These are phyloP conservation scores for Morinoia aosen DNA, from an alignment of 2,888 invertebrate species.

Conservation along the genomic window DNA sequence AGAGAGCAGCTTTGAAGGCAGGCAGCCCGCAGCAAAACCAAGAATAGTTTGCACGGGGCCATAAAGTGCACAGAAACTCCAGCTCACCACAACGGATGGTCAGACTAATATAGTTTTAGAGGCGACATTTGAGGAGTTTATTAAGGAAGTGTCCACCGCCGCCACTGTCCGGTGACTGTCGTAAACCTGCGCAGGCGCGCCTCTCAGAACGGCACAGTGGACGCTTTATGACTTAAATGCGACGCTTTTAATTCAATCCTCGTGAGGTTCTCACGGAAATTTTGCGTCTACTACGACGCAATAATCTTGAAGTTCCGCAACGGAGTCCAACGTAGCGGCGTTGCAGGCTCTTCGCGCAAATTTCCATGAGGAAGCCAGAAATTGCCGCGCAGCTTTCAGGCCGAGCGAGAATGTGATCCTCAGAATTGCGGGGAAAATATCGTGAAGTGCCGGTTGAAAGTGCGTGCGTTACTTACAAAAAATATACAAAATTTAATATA, in stretches of 20 bases:
- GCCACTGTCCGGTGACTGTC: background rate
- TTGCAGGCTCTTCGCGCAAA: background rate
- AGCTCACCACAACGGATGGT: background rate
- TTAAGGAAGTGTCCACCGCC: conserved; percentile 30
- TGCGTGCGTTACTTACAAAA: background rate
- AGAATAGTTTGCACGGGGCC: background rate
- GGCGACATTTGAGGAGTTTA: background rate
- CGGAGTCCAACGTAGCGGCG: background rate
- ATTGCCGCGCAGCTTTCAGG: background rate
- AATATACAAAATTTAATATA: background rate
- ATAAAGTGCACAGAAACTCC: background rate
- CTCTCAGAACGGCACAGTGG: background rate
- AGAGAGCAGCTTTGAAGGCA: background rate
- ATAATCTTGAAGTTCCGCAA: background rate
- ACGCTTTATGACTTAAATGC: background rate
- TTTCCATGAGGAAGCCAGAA: background rate
- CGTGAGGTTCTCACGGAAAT: background rate
- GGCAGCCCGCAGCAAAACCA: background rate
- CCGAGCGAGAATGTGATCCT: background rate
- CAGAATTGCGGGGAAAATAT: background rate
- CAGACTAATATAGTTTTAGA: background rate
- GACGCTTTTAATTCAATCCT: background rate
- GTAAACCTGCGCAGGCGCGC: background rate
- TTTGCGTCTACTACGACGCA: background rate
- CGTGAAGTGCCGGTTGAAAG: background rate